phyloP scores from a whole-genome alignment of 2,888 invertebrate genomes.

The Podabrus alpinus region DNA sequence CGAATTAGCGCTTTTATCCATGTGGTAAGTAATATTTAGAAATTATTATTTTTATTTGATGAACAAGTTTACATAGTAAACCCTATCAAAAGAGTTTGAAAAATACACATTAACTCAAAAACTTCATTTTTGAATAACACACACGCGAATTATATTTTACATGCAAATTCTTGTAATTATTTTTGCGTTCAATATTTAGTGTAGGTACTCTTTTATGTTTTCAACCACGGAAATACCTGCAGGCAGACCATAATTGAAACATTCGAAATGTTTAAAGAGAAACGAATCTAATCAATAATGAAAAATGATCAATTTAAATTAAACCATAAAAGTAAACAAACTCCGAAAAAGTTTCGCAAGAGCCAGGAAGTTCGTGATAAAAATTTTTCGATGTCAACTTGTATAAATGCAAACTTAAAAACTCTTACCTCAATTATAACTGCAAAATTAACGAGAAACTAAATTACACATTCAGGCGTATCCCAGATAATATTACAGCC shows the following conservation, averaged over 20 bases:
- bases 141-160: not conserved
- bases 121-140: not conserved
- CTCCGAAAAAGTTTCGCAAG: too few species aligned
- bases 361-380: too few species aligned
- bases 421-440: not conserved
- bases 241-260: not conserved
- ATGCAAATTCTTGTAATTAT: not conserved
- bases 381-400: too few species aligned
- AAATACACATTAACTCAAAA: not conserved
- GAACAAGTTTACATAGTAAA: not conserved
- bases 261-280: not conserved
- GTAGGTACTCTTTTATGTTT: too few species aligned
- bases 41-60: not conserved
- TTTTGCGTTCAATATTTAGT: not conserved
- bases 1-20: conserved; percentile 67
- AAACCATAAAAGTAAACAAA: not conserved
- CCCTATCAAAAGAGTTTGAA: not conserved
- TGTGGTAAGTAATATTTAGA: conserved; percentile 53
- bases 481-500: not conserved
- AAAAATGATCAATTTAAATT: not conserved
- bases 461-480: not conserved
- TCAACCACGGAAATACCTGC: not conserved
- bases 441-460: not conserved
- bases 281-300: not conserved
- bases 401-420: not conserved